These are phyloP conservation scores for Petrocephalus microphthalmus DNA, from an alignment of 2,113 vertebrate species.

Conservation along the genomic window DNA sequence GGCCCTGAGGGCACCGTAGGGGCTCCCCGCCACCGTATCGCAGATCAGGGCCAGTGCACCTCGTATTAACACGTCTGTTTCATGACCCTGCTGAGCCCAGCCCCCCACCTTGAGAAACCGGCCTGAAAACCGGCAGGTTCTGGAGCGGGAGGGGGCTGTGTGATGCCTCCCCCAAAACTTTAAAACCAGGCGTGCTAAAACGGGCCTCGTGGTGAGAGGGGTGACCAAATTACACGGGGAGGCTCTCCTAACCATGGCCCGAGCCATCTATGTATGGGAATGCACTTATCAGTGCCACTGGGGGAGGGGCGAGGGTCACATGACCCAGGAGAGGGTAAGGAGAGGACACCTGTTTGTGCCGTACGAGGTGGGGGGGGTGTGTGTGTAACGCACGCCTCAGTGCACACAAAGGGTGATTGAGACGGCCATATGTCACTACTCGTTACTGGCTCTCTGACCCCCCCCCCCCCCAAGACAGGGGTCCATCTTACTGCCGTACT, in stretches of 20 bases:
- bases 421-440: not conserved
- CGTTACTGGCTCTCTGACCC: not conserved
- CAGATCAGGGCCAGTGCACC: not conserved
- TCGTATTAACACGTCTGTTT: not conserved
- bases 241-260: not conserved
- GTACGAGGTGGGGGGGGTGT: not conserved
- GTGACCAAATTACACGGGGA: not conserved
- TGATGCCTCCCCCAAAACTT: not conserved
- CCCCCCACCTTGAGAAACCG: not conserved
- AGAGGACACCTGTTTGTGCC: not conserved
- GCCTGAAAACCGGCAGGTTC: not conserved
- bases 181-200: not conserved
- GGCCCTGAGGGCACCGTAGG: not conserved
- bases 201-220: not conserved
- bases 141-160: not conserved
- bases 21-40: not conserved
- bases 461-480: not conserved
- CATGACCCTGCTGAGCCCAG: not conserved
- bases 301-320: not conserved
- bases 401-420: conserved; percentile 1
- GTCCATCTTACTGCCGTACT: not conserved
- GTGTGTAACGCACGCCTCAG: not conserved
- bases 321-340: not conserved
- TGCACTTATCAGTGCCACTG: not conserved
- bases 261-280: not conserved